Conservation (phyloP, 2,113 vertebrate genomes). For the Casuarius casuarius region DNA sequence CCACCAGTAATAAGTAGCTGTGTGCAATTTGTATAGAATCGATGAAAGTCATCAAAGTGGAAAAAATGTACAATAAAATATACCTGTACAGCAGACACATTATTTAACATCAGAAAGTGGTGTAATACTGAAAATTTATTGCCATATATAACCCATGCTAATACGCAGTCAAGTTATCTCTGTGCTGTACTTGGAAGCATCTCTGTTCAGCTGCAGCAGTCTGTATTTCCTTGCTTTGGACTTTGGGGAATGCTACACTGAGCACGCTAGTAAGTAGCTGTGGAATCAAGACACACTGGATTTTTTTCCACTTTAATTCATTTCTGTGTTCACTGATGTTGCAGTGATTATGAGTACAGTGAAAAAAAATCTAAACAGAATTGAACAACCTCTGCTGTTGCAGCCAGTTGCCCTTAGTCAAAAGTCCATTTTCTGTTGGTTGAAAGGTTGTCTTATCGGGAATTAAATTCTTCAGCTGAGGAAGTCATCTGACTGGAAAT, state of each 20-base stretch:
- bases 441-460: slow-evolving; percentile 54
- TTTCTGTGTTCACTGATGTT: not conserved
- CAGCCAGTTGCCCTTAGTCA: slow-evolving; percentile 9
- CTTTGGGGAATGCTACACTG: not conserved
- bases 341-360: not conserved
- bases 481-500: slow-evolving; percentile 8
- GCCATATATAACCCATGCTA: not conserved
- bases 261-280: not conserved
- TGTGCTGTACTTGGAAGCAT: not conserved
- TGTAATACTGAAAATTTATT: slow-evolving; percentile 25
- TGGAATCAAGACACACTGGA: not conserved
- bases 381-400: not conserved
- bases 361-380: not conserved
- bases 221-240: not conserved
- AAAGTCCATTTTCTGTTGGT: slow-evolving; percentile 44
- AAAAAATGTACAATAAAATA: slow-evolving; percentile 49
- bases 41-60: slow-evolving; percentile 32
- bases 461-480: slow-evolving; percentile 56
- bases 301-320: not conserved
- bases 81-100: not conserved
- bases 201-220: rapidly evolving
- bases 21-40: slow-evolving; percentile 5
- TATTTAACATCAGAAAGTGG: slow-evolving; percentile 52
- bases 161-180: not conserved
- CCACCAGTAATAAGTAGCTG: slow-evolving; percentile 20